phyloP scores from a whole-genome alignment of 2,888 invertebrate genomes.

The Agrilus mali region DNA sequence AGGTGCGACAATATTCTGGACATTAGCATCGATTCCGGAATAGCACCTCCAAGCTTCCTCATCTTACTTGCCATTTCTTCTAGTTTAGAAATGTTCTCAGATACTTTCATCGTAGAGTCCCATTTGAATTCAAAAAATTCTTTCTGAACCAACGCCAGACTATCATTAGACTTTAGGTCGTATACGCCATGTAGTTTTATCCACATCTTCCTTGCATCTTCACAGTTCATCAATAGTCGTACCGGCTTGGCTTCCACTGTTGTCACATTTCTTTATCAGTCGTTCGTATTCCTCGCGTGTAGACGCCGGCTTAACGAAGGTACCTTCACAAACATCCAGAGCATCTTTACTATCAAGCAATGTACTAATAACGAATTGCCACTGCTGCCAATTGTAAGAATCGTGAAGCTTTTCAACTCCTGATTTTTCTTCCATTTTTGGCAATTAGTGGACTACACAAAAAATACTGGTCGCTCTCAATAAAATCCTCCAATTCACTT shows the following conservation, averaged over 20 bases:
- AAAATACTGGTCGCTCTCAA: constrained; percentile 10
- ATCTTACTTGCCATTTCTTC: constrained; percentile 12
- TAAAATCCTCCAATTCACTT: constrained; percentile 1
- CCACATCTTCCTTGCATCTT: constrained; percentile 14
- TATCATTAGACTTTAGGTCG: constrained; percentile 14
- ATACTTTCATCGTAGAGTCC: constrained; percentile 14
- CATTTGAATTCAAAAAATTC: too few relatives aligned
- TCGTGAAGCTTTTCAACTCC: constrained; percentile 16
- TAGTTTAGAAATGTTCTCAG: constrained; percentile 10
- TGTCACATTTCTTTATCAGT: too few relatives aligned
- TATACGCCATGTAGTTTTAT: constrained; percentile 12
- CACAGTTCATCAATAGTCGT: constrained; percentile 9
- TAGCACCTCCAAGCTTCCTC: constrained; percentile 11
- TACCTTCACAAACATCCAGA: too few relatives aligned
- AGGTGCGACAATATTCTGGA: too few relatives aligned
- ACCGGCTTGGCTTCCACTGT: constrained; percentile 12
- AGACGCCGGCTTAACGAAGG: too few relatives aligned
- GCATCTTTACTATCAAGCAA: constrained; percentile 9
- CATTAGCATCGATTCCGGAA: too few relatives aligned
- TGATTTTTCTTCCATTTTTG: too few relatives aligned
- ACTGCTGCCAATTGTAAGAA: constrained; percentile 13
- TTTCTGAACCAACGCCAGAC: constrained; percentile 13
- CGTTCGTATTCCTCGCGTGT: too few relatives aligned
- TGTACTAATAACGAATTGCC: constrained; percentile 11
- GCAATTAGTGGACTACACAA: too few relatives aligned